Percentiles rank a stretch among this genome's conserved stretches.
Evolutionary conservation across 37 sponge, comb jelly and placozoan species (phyloP).

Genomic region (Cliona cf. orientalis): DNA sequence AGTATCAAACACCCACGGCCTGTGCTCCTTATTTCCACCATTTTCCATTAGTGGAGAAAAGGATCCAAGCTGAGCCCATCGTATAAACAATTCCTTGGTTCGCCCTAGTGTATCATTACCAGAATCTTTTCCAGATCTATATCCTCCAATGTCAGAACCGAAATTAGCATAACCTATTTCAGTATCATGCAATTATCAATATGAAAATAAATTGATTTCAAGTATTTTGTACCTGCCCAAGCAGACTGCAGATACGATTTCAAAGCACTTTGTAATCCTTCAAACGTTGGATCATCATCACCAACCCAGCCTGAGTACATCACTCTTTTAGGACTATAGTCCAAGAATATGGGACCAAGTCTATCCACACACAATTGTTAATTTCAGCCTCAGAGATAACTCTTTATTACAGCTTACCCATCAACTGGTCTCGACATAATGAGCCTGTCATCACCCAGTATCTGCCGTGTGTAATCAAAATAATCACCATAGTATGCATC

Average conservation of each 20-base stretch:
- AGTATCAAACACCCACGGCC: constrained; percentile 87
- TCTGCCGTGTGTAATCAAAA: constrained; percentile 72
- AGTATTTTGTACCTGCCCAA: constrained; percentile 68
- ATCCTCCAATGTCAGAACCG: constrained; percentile 92
- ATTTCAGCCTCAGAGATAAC: not conserved
- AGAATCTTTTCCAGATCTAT: constrained; percentile 66
- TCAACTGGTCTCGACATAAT: constrained; percentile 89
- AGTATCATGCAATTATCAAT: not conserved
- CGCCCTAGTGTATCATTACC: constrained; percentile 72
- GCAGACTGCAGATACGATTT: constrained; percentile 87
- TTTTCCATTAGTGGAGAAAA: constrained; percentile 94
- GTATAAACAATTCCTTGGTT: constrained; percentile 76
- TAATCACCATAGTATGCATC: constrained; percentile 84
- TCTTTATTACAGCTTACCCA: constrained; percentile 54
- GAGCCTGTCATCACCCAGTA: constrained; percentile 64
- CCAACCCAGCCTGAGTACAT: constrained; percentile 89
- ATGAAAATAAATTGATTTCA: not conserved
- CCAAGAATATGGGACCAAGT: constrained; percentile 69
- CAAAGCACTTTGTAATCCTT: constrained; percentile 69
- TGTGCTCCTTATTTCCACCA: constrained; percentile 86
- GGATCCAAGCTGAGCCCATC: constrained; percentile 86
- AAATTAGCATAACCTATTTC: constrained; percentile 81
- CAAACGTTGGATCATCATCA: constrained; percentile 84
- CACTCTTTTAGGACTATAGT: constrained; percentile 72
- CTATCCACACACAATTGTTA: constrained; percentile 13